Percentiles rank a stretch among this genome's conserved stretches.
phyloP scores from a whole-genome alignment of 2,113 vertebrate genomes.

The Electrona antarctica region DNA sequence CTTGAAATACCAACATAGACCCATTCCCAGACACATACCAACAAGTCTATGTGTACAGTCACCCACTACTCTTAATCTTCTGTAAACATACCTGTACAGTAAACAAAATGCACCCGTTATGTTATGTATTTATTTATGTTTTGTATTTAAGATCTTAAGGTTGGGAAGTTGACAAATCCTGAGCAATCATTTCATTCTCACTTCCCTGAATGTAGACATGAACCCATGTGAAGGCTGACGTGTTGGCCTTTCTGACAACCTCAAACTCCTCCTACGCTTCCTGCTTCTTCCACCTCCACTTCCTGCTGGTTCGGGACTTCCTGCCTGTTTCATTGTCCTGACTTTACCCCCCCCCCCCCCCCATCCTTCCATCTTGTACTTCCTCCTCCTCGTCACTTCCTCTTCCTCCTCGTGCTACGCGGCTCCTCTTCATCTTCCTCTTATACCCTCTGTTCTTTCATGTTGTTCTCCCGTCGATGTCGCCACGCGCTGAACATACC shows the following conservation, averaged over 20 bases:
- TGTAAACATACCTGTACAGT: background rate
- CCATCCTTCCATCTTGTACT: constrained; percentile 2
- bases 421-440: constrained; percentile 1
- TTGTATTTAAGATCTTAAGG: too few species aligned
- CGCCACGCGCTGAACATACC: too few species aligned
- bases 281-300: background rate
- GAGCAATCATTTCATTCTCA: too few species aligned
- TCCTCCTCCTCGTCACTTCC: background rate
- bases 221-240: too few species aligned
- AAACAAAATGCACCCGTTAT: too few species aligned
- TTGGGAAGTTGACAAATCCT: too few species aligned
- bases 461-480: background rate
- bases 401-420: constrained; percentile 18
- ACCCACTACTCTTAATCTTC: constrained; percentile 6
- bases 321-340: constrained; percentile 38
- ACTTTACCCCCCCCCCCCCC: background rate
- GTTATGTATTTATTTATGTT: too few species aligned
- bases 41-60: background rate
- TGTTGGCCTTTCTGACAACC: background rate
- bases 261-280: background rate
- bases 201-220: too few species aligned
- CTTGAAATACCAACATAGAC: background rate
- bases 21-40: background rate
- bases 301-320: constrained; percentile 12
- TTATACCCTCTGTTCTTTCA: background rate